Percentiles rank a stretch among this genome's conserved stretches.
These are phyloP conservation scores for Formica aserva DNA, from an alignment of 2,888 invertebrate genomes.

Conservation along the genomic window DNA sequence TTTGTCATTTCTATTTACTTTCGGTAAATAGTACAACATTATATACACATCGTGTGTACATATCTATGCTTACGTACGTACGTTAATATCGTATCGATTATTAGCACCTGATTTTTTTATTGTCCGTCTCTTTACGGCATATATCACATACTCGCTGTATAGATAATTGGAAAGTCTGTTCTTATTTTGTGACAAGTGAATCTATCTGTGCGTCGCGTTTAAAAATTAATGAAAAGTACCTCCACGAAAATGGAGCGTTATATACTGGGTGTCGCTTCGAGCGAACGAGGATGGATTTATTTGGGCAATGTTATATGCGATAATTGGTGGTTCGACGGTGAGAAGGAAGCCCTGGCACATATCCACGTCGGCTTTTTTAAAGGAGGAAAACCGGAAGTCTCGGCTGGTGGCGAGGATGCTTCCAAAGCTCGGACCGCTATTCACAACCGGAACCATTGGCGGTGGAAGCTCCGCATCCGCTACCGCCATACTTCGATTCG, in stretches of 20 bases:
- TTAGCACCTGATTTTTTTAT: constrained; percentile 58
- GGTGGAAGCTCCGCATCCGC: constrained; percentile 83
- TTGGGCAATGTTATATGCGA: constrained; percentile 36
- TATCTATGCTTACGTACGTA: constrained; percentile 52
- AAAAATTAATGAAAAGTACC: constrained; percentile 31
- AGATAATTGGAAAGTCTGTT: constrained; percentile 39
- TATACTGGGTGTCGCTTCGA: constrained; percentile 37
- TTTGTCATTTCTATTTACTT: constrained; percentile 17
- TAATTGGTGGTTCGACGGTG: constrained; percentile 48
- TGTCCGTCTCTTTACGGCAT: constrained; percentile 43
- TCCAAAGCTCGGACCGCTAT: constrained; percentile 80
- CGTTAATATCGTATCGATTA: constrained; percentile 56
- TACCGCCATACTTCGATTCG: constrained; percentile 84
- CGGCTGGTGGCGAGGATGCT: constrained; percentile 83
- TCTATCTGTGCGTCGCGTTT: constrained; percentile 47
- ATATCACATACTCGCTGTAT: constrained; percentile 23
- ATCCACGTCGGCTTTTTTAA: constrained; percentile 81
- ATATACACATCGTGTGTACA: constrained; percentile 42
- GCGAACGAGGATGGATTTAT: constrained; percentile 31
- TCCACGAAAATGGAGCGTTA: constrained; percentile 23
- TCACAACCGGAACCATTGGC: constrained; percentile 78
- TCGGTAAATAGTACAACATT: neutral
- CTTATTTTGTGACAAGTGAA: constrained; percentile 29
- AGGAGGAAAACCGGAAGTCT: constrained; percentile 83
- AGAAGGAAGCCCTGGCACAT: constrained; percentile 71